These are phyloP conservation scores for Drosophila hydei DNA, from an alignment of 1,140 invertebrate genomes.

Conservation along the genomic window DNA sequence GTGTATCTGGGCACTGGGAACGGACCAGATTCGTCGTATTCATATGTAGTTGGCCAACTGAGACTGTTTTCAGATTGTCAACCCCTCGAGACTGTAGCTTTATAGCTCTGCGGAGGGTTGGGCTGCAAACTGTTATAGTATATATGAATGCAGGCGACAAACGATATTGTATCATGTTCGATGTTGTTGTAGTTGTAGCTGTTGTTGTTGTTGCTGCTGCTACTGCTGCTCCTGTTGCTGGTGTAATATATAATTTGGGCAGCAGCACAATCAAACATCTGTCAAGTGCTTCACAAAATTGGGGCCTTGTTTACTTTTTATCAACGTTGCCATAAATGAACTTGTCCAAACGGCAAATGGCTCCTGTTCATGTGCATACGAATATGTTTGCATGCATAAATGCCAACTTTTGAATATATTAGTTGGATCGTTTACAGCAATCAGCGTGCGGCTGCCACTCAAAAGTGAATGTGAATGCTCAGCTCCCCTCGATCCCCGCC, in stretches of 20 bases:
- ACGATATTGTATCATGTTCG: slow-evolving; percentile 52
- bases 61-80: slow-evolving; percentile 57
- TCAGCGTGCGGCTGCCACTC: slow-evolving; percentile 54
- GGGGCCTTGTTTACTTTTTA: slow-evolving; percentile 58
- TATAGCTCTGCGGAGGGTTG: neutral
- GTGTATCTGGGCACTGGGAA: slow-evolving; percentile 1
- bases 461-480: slow-evolving; percentile 17
- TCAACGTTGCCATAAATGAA: slow-evolving; percentile 49
- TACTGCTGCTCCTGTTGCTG: slow-evolving; percentile 19
- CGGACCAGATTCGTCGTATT: slow-evolving; percentile 52
- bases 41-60: slow-evolving; percentile 48
- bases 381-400: slow-evolving; percentile 51
- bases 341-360: slow-evolving; percentile 29
- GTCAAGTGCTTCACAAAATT: slow-evolving; percentile 59
- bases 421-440: slow-evolving; percentile 63
- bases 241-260: slow-evolving; percentile 52
- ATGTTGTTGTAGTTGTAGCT: slow-evolving; percentile 4
- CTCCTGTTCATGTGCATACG: slow-evolving; percentile 29
- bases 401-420: slow-evolving; percentile 66
- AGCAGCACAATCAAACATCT: slow-evolving; percentile 58
- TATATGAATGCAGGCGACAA: slow-evolving; percentile 52
- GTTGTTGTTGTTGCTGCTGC: slow-evolving; percentile 25
- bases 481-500: neutral
- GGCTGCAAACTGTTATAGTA: neutral
- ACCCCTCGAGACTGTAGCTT: slow-evolving; percentile 40